Evolutionary conservation across 2,888 invertebrate species (phyloP).

Genomic region (Rhynchonema sp.): DNA sequence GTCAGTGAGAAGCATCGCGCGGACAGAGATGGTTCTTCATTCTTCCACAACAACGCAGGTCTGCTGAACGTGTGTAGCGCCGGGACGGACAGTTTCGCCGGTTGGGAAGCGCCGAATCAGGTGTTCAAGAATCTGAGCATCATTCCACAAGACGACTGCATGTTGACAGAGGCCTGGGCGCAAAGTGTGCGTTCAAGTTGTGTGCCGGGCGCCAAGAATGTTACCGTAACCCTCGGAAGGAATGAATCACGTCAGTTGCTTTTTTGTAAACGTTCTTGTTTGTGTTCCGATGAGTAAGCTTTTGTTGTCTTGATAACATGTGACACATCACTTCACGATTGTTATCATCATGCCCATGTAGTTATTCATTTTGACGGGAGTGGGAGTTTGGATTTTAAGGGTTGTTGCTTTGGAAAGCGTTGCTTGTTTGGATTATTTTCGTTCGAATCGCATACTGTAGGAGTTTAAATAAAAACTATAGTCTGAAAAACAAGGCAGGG

Average conservation of each 20-base stretch:
- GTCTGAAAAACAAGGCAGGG: too few species aligned
- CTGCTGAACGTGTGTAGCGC: conserved; percentile 2
- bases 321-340: too few species aligned
- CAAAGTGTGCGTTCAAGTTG: neutral
- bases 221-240: conserved; percentile 1
- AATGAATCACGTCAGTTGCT: neutral
- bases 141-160: neutral
- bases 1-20: too few species aligned
- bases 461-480: too few species aligned
- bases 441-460: too few species aligned
- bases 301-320: neutral
- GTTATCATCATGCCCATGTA: too few species aligned
- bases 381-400: too few species aligned
- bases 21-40: too few species aligned
- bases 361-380: too few species aligned
- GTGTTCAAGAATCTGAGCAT: neutral
- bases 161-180: conserved; percentile 4
- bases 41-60: neutral
- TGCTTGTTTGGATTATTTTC: too few species aligned
- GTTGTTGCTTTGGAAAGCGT: too few species aligned
- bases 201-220: conserved; percentile 5
- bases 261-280: neutral
- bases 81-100: conserved; percentile 5
- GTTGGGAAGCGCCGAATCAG: conserved; percentile 6
- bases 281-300: neutral